phyloP scores from a whole-genome alignment of 35 echinoderm and acorn worm species.

The Ptychodera flava region DNA sequence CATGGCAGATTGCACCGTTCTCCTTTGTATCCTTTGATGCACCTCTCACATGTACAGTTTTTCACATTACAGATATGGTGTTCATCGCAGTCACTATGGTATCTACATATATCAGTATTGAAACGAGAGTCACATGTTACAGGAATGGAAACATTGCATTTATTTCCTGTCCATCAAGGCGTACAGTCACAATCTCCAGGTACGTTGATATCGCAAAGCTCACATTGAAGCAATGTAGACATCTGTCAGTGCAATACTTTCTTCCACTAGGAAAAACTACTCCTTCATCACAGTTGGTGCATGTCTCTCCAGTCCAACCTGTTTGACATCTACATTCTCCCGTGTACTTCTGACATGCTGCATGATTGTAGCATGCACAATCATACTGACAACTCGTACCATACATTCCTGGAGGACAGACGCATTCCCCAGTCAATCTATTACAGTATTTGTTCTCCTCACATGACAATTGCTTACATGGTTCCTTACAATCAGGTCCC shows the following conservation, averaged over 20 bases:
- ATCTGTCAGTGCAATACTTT: background rate
- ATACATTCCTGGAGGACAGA: background rate
- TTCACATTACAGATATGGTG: background rate
- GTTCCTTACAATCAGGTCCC: background rate
- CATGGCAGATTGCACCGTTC: background rate
- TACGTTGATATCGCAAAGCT: background rate
- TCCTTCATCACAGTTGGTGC: background rate
- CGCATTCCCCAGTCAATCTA: background rate
- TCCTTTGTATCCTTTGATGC: background rate
- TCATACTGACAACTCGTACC: background rate
- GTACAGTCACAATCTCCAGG: background rate
- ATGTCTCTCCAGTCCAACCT: background rate
- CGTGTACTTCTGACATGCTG: background rate
- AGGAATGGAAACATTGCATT: too few species aligned
- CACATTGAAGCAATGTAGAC: background rate
- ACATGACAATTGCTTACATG: background rate
- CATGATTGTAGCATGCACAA: background rate
- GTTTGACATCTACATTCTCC: background rate
- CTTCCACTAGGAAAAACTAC: background rate
- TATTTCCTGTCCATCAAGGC: background rate
- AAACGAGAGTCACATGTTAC: background rate
- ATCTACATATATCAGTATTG: background rate
- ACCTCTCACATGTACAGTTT: background rate
- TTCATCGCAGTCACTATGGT: background rate
- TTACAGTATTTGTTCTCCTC: background rate